A percentile compares a stretch with the other conserved stretches of the same genome.
phyloP scores from a whole-genome alignment of 2,797 vertebrate genomes.

The Enteromius unitaeniatus region DNA sequence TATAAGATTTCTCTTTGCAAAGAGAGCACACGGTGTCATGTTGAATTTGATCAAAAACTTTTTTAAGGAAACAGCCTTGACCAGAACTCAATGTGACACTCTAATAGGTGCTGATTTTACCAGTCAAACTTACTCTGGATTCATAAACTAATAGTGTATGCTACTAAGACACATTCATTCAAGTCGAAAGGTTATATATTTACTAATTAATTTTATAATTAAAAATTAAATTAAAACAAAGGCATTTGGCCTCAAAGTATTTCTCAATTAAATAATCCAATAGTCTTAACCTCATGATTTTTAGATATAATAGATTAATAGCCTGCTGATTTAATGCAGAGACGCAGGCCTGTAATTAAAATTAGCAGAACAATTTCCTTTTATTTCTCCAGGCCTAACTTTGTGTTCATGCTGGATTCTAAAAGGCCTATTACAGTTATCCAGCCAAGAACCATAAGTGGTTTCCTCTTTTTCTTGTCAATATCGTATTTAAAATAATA shows the following conservation, averaged over 20 bases:
- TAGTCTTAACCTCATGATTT: neutral
- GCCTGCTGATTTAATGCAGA: neutral
- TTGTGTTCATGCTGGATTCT: neutral
- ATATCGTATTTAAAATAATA: neutral
- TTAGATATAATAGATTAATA: constrained; percentile 12
- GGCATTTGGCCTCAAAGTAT: neutral
- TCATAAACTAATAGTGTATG: neutral
- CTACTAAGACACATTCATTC: neutral
- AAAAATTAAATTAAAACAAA: neutral
- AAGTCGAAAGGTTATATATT: neutral
- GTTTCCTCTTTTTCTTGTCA: constrained; percentile 1
- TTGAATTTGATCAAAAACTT: constrained; percentile 43
- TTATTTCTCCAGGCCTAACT: constrained; percentile 8
- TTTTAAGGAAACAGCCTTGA: constrained; percentile 4
- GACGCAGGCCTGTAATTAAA: constrained; percentile 10
- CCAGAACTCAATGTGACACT: neutral
- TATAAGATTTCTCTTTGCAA: constrained; percentile 45
- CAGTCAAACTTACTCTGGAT: neutral
- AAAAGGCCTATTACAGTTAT: constrained; percentile 1
- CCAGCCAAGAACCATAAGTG: neutral
- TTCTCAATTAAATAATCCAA: neutral
- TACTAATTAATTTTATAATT: neutral
- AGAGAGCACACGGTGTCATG: constrained; percentile 36
- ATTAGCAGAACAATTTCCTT: neutral
- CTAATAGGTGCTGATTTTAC: neutral